Percentiles rank a stretch among this genome's conserved stretches.
Conservation (phyloP, 2,797 vertebrate species). For the Neopelma chrysocephalum region DNA sequence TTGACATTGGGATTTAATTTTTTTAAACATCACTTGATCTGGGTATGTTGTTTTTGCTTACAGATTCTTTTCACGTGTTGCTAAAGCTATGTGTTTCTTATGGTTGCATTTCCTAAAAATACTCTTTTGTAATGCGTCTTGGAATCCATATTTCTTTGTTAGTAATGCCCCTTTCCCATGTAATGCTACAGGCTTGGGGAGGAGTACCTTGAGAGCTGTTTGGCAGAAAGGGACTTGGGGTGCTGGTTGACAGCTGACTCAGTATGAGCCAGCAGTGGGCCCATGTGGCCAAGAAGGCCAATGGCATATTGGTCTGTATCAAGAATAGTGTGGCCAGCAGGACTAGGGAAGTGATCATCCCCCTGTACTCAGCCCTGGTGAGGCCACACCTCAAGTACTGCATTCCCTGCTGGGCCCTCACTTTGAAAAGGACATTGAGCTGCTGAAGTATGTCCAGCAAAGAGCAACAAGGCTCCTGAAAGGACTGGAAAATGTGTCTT, state of each 20-base stretch:
- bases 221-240: accelerated
- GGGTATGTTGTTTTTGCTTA: background rate
- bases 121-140: background rate
- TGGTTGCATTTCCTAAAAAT: background rate
- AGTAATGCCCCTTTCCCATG: background rate
- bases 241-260: background rate
- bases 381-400: background rate
- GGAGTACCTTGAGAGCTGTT: background rate
- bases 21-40: conserved; percentile 11
- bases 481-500: background rate
- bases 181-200: background rate
- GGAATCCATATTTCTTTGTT: background rate
- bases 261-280: background rate
- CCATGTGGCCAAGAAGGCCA: background rate
- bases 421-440: background rate
- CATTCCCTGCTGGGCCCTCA: background rate
- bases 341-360: too few relatives aligned
- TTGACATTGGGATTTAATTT: background rate
- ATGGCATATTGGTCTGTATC: background rate
- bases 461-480: background rate
- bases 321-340: background rate
- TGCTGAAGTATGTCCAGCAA: background rate
- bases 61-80: background rate
- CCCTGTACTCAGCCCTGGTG: background rate
- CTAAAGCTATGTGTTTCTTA: background rate